phyloP scores from a whole-genome alignment of 1,140 invertebrate genomes.

The Polypedilum pembai region DNA sequence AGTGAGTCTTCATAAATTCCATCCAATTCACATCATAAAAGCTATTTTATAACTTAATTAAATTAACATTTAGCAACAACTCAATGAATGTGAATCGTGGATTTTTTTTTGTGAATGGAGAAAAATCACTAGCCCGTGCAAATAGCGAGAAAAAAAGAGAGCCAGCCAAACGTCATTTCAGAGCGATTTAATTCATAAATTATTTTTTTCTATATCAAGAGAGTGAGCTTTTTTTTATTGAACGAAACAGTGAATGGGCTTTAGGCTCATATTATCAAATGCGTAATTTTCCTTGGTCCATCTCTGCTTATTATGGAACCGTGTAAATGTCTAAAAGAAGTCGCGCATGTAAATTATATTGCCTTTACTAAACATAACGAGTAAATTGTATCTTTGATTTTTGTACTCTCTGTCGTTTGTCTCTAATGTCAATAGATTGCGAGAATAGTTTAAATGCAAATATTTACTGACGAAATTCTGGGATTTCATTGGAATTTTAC shows the following conservation, averaged over 20 bases:
- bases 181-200: background rate
- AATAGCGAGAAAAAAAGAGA: background rate
- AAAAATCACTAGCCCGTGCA: slow-evolving; percentile 4
- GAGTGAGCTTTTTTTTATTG: too few relatives aligned
- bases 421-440: too few relatives aligned
- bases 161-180: background rate
- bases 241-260: too few relatives aligned
- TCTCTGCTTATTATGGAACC: too few relatives aligned
- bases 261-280: too few relatives aligned
- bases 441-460: too few relatives aligned
- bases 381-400: background rate
- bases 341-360: slow-evolving; percentile 22
- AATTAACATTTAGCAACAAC: background rate
- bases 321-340: background rate
- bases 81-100: background rate
- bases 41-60: background rate
- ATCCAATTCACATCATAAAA: slow-evolving; percentile 10
- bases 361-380: background rate
- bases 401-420: too few relatives aligned
- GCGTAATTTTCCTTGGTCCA: too few relatives aligned
- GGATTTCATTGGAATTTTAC: too few relatives aligned
- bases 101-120: slow-evolving; percentile 3
- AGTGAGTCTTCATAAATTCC: background rate
- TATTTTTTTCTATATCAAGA: too few relatives aligned
- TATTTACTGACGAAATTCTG: too few relatives aligned